Conservation (phyloP, 2,113 vertebrate genomes). For the Nannospalax galili region DNA sequence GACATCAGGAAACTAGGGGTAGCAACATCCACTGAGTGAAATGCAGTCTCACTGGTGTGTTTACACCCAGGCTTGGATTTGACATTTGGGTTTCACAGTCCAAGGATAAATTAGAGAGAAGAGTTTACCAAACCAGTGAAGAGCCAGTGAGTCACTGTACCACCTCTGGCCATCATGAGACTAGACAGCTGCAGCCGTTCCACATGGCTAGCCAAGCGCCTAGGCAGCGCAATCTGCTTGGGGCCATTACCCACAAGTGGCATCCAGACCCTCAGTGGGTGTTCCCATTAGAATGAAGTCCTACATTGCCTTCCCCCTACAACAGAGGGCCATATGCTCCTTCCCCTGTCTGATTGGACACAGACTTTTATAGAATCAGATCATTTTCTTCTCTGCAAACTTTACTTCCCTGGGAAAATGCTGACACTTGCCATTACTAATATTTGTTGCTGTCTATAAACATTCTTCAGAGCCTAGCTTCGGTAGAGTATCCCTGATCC, state of each 20-base stretch:
- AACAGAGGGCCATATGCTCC: neutral
- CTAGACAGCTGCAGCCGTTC: accelerated
- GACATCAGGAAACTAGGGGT: neutral
- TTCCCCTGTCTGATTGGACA: neutral
- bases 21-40: neutral
- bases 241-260: neutral
- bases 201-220: too few relatives aligned
- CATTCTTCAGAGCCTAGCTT: neutral
- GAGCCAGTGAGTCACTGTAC: neutral
- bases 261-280: neutral
- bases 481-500: neutral
- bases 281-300: neutral
- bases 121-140: neutral
- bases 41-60: neutral
- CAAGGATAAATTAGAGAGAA: neutral
- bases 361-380: neutral
- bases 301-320: neutral
- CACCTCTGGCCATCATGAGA: neutral
- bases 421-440: neutral
- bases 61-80: neutral
- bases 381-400: neutral
- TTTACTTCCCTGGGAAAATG: neutral
- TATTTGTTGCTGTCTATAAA: neutral
- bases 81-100: neutral
- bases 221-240: neutral